phyloP scores from a whole-genome alignment of 2,113 vertebrate genomes.

The Triplophysa rosa region DNA sequence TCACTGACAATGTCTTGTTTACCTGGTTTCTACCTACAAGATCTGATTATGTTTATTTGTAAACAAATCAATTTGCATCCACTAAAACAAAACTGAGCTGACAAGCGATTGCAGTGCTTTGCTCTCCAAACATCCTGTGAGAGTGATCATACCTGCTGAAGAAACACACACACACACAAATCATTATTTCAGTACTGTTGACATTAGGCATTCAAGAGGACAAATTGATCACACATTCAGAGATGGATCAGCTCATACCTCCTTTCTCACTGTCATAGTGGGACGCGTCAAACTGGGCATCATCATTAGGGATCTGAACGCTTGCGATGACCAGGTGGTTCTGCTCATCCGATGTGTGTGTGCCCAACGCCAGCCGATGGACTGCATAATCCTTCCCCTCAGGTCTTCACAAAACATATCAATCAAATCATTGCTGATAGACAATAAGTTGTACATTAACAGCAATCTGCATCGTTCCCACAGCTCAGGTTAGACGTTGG shows the following conservation, averaged over 20 bases:
- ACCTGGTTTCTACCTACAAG: background rate
- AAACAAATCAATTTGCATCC: background rate
- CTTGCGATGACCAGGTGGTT: slow-evolving; percentile 94
- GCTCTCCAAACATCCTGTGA: slow-evolving; percentile 20
- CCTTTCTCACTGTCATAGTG: slow-evolving; percentile 92
- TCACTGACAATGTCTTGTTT: background rate
- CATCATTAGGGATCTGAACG: slow-evolving; percentile 90
- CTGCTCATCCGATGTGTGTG: slow-evolving; percentile 92
- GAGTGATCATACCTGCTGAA: slow-evolving; percentile 72
- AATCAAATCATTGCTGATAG: background rate
- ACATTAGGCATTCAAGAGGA: background rate
- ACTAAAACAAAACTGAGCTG: background rate
- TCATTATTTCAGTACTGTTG: slow-evolving; percentile 36
- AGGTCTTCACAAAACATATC: slow-evolving; percentile 70
- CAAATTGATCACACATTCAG: background rate
- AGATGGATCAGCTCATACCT: slow-evolving; percentile 69
- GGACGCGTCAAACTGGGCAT: slow-evolving; percentile 87
- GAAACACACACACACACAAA: slow-evolving; percentile 48
- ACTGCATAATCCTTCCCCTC: slow-evolving; percentile 92
- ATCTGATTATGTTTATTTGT: background rate
- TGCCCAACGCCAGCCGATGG: slow-evolving; percentile 89
- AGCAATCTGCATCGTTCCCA: background rate
- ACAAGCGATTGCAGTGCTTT: background rate
- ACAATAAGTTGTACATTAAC: background rate
- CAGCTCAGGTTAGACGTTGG: background rate